phyloP scores from a whole-genome alignment of 2,797 vertebrate species.

The Acanthurus leucopareius region DNA sequence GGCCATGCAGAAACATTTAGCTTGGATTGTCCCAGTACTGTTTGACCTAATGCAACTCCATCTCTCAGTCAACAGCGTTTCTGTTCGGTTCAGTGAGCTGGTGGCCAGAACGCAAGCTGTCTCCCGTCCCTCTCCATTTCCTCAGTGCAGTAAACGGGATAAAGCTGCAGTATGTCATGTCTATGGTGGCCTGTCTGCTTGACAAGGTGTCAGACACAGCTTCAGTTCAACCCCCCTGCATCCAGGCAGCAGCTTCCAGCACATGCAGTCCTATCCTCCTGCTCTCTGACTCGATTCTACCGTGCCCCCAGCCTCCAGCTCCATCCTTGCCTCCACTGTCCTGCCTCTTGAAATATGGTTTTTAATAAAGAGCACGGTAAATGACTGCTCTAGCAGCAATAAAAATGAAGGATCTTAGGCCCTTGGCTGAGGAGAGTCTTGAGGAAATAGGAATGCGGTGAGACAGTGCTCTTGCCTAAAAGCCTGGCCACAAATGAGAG shows the following conservation, averaged over 20 bases:
- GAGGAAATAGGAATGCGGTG: constrained; percentile 75
- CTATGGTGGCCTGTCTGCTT: constrained; percentile 78
- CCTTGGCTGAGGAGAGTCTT: constrained; percentile 77
- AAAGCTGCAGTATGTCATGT: constrained; percentile 84
- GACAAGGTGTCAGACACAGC: constrained; percentile 83
- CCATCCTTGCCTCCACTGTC: constrained; percentile 66
- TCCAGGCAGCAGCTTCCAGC: constrained; percentile 61
- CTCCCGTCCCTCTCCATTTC: constrained; percentile 82
- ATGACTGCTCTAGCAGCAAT: constrained; percentile 81
- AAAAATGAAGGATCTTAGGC: constrained; percentile 84
- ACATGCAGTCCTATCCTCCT: constrained; percentile 51
- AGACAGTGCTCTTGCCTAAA: constrained; percentile 66
- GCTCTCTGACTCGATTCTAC: constrained; percentile 54
- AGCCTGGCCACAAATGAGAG: constrained; percentile 59
- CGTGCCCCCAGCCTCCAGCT: constrained; percentile 63
- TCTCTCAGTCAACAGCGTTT: constrained; percentile 75
- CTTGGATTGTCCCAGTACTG: constrained; percentile 66
- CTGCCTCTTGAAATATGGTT: constrained; percentile 84
- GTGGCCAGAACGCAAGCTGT: constrained; percentile 79
- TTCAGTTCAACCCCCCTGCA: constrained; percentile 52
- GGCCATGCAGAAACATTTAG: constrained; percentile 66
- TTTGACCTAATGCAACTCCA: constrained; percentile 75
- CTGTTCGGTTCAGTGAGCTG: constrained; percentile 76
- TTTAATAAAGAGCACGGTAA: constrained; percentile 88
- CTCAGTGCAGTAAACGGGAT: constrained; percentile 77